Evolutionary conservation across 2,888 invertebrate species (phyloP), one percentile per base, ranked within the genome.

Genomic region (Trissolcus brochymenae): DNA sequence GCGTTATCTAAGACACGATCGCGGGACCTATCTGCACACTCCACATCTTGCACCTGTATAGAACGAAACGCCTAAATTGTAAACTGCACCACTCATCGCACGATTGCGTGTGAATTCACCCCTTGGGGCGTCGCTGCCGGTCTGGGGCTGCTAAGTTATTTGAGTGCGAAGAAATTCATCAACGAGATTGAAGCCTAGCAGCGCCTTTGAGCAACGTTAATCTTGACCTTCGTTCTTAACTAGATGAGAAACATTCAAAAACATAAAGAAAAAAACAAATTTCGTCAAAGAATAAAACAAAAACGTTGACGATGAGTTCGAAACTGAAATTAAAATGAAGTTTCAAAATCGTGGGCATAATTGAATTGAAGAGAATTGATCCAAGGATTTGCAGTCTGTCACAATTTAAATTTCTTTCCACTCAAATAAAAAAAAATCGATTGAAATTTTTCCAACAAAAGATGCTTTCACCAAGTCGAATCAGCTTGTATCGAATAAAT

Each of bases 41-140:
- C 43, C 25, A 51, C 46, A 61, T 62, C 60, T 59, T 65, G 73
- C 70, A 78, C 78, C 74, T 78, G 71, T 67, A 72, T 62, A 72
- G 17, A 71, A 57, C 55, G 74, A 57, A 60, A 55, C 49, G 64
- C 71, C 75, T 60, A 85, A 84, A 84, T 84, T 83, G 81, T 84
- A 83, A 82, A 83, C 76, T 67, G 57, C 35, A 35, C 71, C 64
- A 68, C 77, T 75, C 79, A 80, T 81, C 83, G 81, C 83, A 84
- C 83, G 82, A 85, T 85, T 82, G 81, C 81, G 79, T 76, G 81
- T 80, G 80, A 84, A 83, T 82, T 82, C 79, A 70, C 59, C 79
- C 82, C 82, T 74, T 50, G 66, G 59, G 82, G 83, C 80, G 76
- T 66, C 53, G 79, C 80, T 78, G 19, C 66, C 59, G 75, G 81